Conservation (phyloP, 2,888 invertebrate genomes). For the Stomorhina lunata region DNA sequence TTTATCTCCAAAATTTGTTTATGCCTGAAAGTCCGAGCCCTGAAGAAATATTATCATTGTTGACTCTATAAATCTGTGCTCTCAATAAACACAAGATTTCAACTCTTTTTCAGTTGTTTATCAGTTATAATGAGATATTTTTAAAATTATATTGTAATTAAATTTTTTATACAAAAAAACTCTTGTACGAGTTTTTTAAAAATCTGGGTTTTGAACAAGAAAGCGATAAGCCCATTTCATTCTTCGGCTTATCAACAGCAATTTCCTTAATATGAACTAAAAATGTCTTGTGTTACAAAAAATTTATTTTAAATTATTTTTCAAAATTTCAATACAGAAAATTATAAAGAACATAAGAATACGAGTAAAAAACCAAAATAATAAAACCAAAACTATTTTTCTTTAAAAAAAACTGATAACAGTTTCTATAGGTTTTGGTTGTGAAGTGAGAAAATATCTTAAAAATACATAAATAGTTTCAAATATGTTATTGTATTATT, state of each 20-base stretch:
- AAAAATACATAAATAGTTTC: neutral
- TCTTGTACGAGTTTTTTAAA: neutral
- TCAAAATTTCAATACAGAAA: neutral
- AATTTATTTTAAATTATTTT: neutral
- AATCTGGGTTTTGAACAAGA: slow-evolving; percentile 18
- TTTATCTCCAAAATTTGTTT: no score
- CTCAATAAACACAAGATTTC: neutral
- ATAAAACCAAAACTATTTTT: neutral
- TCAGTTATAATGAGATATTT: neutral
- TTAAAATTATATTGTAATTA: neutral
- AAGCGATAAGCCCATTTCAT: slow-evolving; percentile 24
- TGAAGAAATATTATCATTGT: neutral
- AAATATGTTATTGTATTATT: neutral
- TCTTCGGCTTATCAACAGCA: slow-evolving; percentile 31
- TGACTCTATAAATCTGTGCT: neutral
- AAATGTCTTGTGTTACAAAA: neutral
- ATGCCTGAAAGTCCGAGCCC: no score
- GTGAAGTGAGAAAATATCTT: slow-evolving; percentile 20
- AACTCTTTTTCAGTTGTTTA: neutral
- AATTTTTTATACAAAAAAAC: neutral
- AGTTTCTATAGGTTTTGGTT: no score
- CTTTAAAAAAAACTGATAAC: no score
- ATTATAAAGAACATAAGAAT: neutral
- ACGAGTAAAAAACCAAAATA: neutral
- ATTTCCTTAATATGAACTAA: slow-evolving; percentile 14